Evolutionary conservation across 2,888 invertebrate species (phyloP).

Genomic region (Agonopterix subpropinquella): DNA sequence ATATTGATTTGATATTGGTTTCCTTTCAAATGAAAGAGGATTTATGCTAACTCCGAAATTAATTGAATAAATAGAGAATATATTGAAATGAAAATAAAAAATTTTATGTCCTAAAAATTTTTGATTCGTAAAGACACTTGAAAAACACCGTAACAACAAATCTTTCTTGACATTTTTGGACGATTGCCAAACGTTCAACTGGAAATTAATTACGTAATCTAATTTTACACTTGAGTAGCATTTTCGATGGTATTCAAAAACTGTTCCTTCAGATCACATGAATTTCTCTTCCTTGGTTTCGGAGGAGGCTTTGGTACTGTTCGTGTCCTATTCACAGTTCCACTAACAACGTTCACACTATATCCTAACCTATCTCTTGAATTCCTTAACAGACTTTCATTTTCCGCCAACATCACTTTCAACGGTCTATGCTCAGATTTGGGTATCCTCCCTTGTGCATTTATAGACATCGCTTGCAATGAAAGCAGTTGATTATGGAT

Average conservation of each 20-base stretch:
- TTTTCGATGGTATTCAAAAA: constrained; percentile 89
- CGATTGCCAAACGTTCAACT: background rate
- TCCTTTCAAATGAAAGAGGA: no score
- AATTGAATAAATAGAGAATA: no score
- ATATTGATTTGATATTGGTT: no score
- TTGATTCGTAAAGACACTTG: no score
- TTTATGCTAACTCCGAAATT: no score
- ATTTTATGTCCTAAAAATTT: no score
- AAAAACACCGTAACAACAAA: background rate
- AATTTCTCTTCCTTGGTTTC: constrained; percentile 83
- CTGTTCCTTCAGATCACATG: constrained; percentile 80
- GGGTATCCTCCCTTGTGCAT: constrained; percentile 21
- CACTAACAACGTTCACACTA: constrained; percentile 49
- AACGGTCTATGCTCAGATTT: constrained; percentile 54
- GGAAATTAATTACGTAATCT: background rate
- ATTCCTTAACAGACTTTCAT: constrained; percentile 43
- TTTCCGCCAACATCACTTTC: constrained; percentile 52
- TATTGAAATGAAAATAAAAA: background rate
- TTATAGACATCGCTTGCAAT: constrained; percentile 53
- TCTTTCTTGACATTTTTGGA: background rate
- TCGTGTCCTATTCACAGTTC: constrained; percentile 48
- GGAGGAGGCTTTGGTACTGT: constrained; percentile 87
- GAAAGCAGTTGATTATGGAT: constrained; percentile 66
- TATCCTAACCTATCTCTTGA: constrained; percentile 39
- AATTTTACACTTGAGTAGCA: constrained; percentile 86